These are phyloP conservation scores for Toxotes chatareus DNA, from an alignment of 2,113 vertebrate genomes.

Conservation along the genomic window DNA sequence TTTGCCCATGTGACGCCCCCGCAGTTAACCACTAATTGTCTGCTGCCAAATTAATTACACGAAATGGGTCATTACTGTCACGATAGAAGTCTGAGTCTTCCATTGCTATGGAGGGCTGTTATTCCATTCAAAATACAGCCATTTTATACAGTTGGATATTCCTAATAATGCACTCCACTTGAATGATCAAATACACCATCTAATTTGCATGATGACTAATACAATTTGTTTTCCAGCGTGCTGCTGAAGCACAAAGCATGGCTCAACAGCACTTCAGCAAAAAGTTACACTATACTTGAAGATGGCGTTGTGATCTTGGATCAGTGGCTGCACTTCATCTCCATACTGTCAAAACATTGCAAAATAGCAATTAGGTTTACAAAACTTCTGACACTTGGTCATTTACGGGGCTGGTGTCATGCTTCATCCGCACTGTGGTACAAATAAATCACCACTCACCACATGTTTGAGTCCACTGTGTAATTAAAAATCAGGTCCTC, in stretches of 20 bases:
- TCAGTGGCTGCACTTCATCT: conserved; percentile 22
- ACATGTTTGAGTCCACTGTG: conserved; percentile 11
- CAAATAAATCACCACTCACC: conserved; percentile 31
- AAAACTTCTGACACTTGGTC: conserved; percentile 29
- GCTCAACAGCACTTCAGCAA: conserved; percentile 39
- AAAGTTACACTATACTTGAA: conserved; percentile 19
- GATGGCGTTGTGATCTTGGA: conserved; percentile 7
- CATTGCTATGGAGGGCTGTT: conserved; percentile 22
- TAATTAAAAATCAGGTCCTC: conserved; percentile 63
- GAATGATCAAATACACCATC: conserved; percentile 43
- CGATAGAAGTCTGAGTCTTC: conserved; percentile 21
- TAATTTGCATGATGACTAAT: conserved; percentile 60
- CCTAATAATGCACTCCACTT: conserved; percentile 10
- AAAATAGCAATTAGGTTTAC: conserved; percentile 1
- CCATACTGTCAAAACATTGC: conserved; percentile 20
- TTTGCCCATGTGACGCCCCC: conserved; percentile 12
- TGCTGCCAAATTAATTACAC: conserved; percentile 54
- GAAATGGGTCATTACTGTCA: conserved; percentile 60
- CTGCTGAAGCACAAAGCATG: conserved; percentile 29
- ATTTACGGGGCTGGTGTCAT: not conserved
- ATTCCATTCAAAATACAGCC: conserved; percentile 37
- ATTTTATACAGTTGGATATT: conserved; percentile 13
- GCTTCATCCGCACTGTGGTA: conserved; percentile 1
- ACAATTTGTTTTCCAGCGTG: conserved; percentile 21
- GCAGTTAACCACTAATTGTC: conserved; percentile 44